Conservation (phyloP, 1,140 invertebrate genomes). For the Phymastichus coffea region DNA sequence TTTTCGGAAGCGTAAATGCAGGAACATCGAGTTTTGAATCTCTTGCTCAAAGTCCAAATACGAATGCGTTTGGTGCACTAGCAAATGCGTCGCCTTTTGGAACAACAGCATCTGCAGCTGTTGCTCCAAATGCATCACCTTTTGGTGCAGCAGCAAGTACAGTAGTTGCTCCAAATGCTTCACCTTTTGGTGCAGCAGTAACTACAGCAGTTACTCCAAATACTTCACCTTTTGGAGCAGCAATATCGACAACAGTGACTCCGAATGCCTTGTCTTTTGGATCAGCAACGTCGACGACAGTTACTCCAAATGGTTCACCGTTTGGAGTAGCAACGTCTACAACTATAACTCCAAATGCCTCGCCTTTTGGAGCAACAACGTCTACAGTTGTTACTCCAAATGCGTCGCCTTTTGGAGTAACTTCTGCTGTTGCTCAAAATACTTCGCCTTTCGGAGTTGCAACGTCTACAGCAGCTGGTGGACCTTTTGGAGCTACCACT, state of each 20-base stretch:
- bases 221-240: constrained; percentile 22
- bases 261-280: constrained; percentile 22
- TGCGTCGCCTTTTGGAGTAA: constrained; percentile 19
- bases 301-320: constrained; percentile 4
- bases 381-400: constrained; percentile 10
- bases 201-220: background rate
- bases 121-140: background rate
- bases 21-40: constrained; percentile 34
- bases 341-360: constrained; percentile 3
- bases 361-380: constrained; percentile 23
- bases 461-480: constrained; percentile 6
- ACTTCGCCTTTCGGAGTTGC: background rate
- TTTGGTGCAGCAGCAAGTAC: constrained; percentile 13
- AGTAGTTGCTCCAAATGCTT: background rate
- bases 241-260: background rate
- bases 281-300: background rate
- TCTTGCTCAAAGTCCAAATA: constrained; percentile 20
- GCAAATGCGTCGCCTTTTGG: constrained; percentile 18
- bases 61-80: constrained; percentile 27
- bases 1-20: constrained; percentile 33
- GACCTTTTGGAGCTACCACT: constrained; percentile 25
- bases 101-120: background rate
- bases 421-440: constrained; percentile 14
- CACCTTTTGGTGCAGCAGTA: constrained; percentile 23
- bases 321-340: constrained; percentile 17